Evolutionary conservation across 2,797 vertebrate species (phyloP).

Genomic region (Triplophysa bombifrons): DNA sequence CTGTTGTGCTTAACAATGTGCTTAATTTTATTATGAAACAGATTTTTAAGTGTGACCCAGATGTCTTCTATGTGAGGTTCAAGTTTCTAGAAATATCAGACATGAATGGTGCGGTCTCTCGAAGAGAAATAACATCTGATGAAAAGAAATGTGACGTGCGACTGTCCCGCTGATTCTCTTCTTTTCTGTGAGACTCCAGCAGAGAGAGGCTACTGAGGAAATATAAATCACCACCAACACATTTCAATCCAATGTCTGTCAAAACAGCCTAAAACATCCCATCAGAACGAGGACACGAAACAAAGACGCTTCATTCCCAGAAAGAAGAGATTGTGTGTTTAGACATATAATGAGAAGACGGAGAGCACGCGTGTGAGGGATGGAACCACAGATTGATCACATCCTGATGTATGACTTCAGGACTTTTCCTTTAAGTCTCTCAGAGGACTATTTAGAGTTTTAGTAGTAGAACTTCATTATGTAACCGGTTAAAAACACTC

Average conservation of each 20-base stretch:
- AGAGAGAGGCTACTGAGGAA: constrained; percentile 11
- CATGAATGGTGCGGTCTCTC: not conserved
- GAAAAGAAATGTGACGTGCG: not conserved
- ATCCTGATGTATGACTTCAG: constrained; percentile 35
- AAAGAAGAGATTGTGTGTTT: constrained; percentile 20
- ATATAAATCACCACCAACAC: not conserved
- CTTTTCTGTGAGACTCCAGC: not conserved
- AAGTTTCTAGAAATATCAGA: not conserved
- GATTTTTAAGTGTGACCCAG: too few species aligned
- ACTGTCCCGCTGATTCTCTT: not conserved
- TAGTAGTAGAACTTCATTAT: too few species aligned
- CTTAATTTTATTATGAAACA: too few species aligned
- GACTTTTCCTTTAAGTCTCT: not conserved
- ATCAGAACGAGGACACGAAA: constrained; percentile 24
- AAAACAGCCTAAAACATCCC: constrained; percentile 33
- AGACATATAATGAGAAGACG: constrained; percentile 5
- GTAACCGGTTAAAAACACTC: too few species aligned
- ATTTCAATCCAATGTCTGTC: not conserved
- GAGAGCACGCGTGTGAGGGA: not conserved
- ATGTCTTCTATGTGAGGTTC: not conserved
- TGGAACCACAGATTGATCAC: constrained; percentile 3
- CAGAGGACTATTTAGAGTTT: too few species aligned
- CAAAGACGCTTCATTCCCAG: constrained; percentile 36
- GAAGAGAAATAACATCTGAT: not conserved
- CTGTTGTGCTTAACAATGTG: too few species aligned